These are phyloP conservation scores for Branchipolynoe longqiensis DNA, from an alignment of 2,888 invertebrate species.

Conservation along the genomic window DNA sequence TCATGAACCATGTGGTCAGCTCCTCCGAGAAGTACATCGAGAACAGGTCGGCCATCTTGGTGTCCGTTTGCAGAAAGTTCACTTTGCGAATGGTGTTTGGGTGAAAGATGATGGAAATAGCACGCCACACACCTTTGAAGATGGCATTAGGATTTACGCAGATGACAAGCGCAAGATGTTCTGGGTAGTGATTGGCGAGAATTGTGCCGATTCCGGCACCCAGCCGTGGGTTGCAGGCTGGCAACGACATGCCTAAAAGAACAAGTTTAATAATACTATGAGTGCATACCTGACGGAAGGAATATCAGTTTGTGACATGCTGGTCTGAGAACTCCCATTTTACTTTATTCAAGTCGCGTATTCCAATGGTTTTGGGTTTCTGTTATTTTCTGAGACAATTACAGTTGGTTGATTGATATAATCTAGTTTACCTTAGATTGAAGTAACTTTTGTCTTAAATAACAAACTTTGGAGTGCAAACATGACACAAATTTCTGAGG, in stretches of 20 bases:
- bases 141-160: conserved; percentile 78
- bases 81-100: conserved; percentile 77
- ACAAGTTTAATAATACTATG: background rate
- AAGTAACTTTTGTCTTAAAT: no score
- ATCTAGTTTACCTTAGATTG: no score
- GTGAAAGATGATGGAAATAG: conserved; percentile 77
- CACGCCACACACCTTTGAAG: conserved; percentile 79
- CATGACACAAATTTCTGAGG: no score
- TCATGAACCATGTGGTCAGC: conserved; percentile 75
- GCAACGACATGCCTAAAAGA: conserved; percentile 76
- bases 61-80: conserved; percentile 73
- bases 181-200: conserved; percentile 80
- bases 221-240: conserved; percentile 78
- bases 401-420: no score
- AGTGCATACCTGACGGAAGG: no score
- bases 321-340: background rate
- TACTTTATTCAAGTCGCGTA: no score
- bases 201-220: conserved; percentile 77
- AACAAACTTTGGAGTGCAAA: no score
- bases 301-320: no score
- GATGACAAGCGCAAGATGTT: conserved; percentile 78
- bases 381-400: no score
- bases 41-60: conserved; percentile 75
- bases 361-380: no score
- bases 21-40: conserved; percentile 74